Percentiles rank a stretch among this genome's conserved stretches.
These are phyloP conservation scores for Ctenodactylus gundi DNA, from an alignment of 2,113 vertebrate genomes.

Conservation along the genomic window DNA sequence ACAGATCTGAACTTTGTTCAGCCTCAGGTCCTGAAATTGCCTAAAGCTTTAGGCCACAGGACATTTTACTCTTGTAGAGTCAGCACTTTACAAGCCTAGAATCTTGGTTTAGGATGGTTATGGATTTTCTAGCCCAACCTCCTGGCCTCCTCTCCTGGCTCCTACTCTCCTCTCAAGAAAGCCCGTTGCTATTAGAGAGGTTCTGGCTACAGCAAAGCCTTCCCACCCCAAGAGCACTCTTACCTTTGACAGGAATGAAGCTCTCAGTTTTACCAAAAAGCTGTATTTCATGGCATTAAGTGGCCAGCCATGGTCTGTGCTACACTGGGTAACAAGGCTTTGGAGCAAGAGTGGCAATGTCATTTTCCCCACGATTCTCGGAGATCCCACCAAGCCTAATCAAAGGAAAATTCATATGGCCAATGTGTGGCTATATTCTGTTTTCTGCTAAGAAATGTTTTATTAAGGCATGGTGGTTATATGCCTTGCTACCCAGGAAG, in stretches of 20 bases:
- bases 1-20: not conserved
- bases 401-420: not conserved
- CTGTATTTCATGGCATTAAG: not conserved
- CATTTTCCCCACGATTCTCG: not conserved
- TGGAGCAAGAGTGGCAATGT: not conserved
- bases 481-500: not conserved
- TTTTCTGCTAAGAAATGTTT: constrained; percentile 17
- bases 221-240: not conserved
- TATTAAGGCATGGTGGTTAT: not conserved
- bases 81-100: not conserved
- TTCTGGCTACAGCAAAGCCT: not conserved
- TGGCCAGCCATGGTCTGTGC: not conserved
- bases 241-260: constrained; percentile 12
- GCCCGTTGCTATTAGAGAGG: not conserved
- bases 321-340: not conserved
- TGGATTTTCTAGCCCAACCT: not conserved
- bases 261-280: not conserved
- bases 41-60: not conserved
- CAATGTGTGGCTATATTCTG: not conserved
- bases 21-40: not conserved
- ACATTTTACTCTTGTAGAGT: not conserved
- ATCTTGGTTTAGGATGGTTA: not conserved
- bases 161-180: not conserved
- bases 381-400: not conserved
- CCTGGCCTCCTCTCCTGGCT: not conserved